Base-by-base conservation (phyloP, 2,888 invertebrate species). In the Ophion obscuratus region DNA sequence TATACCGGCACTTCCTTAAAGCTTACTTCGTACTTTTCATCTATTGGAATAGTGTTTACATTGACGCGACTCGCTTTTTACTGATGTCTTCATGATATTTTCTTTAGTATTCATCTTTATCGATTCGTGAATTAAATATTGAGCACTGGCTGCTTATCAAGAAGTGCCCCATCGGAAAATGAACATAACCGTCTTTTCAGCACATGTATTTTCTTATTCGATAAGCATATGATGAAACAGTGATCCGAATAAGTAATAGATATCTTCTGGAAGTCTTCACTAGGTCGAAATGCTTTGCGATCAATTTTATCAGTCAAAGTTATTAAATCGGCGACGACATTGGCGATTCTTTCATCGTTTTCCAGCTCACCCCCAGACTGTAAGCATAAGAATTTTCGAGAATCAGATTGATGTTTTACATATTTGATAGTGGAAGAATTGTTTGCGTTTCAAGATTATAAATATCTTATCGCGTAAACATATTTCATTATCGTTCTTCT, bases 281-380 rank as follows among this genome's bases (percentile, higher is more conserved):
- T 96, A 36, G 95, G 94, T 7, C 96, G 95, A 93, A 97, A 96
- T 47, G 96, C 97, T 87, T 96, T 94, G 47, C 96, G 95, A 93
- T 97, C 97, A 80, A 97, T 95, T 92, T 96, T 96, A 92, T 96
- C 96, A 1, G 97, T 96, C 90, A 97, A 94, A 89, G 96, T 96
- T 83, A 98, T 95, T 87, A 98, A 95, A 89, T 96, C 96, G 92
- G 96, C 96, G 89, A 98, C 96, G 87, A 97, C 96, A 90, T 96
- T 96, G n/a, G 98, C 98, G 88, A 97, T 95, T 89, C 96, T 96
- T 94, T 98, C 98, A 94, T 98, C 97, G 94, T 98, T 98, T 95
- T 98, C 98, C 77, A 98, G 94, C 88, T 98, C 98, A 4, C 98
- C 98, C 71, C 97, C 97, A 61, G 98, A 98, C 95, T 96, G 91